Base-by-base conservation (phyloP, 2,113 vertebrate species). In the Bostrychus sinensis region DNA sequence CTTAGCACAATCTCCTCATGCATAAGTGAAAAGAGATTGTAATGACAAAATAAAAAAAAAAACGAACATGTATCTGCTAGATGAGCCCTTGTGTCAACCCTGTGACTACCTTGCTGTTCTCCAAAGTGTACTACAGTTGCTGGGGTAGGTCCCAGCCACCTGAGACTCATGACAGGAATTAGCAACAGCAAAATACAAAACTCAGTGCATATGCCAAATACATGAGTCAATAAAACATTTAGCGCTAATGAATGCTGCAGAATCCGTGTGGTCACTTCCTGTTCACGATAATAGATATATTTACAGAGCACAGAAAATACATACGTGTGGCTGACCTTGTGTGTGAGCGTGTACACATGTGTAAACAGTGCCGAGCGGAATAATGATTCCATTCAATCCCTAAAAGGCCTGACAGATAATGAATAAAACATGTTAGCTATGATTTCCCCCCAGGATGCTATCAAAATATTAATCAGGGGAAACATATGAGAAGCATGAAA, bases 401-500 rank as follows among this genome's bases (percentile, higher is more conserved):
- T 60, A 57, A 30, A 30, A 75, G 76, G 61, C 50, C 45, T 69
- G 56, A 80, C 61, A 67, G 8, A 55, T 67, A 51, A 88, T 87
- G 75, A 90, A 90, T 88, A 87, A 88, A 75, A 75, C 75, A 88
- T 85, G 48, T n/a, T 30, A 45, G 34, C 39, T 43, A 65, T 66
- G 54, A 83, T 58, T 63, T 55, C 22, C 72, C 72, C 62, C 56
- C 9, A 48, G 79, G 84, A 77, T 57, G 78, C 67, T 79, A 77
- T 85, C 74, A 60, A 81, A 81, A 86, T 86, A 75, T 61, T 72
- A 75, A 89, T 86, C 78, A 83, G 62, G 56, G 12, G 57, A 74
- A 84, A 83, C 43, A 43, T 74, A 82, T 55, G 72, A 73, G 62
- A 11, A 45, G 77, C 63, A 65, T 79, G 72, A 74, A 75, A 77